Evolutionary conservation across 1,140 invertebrate species (phyloP), one percentile per base, ranked within the genome.

Genomic region (Camponotus vicinus): DNA sequence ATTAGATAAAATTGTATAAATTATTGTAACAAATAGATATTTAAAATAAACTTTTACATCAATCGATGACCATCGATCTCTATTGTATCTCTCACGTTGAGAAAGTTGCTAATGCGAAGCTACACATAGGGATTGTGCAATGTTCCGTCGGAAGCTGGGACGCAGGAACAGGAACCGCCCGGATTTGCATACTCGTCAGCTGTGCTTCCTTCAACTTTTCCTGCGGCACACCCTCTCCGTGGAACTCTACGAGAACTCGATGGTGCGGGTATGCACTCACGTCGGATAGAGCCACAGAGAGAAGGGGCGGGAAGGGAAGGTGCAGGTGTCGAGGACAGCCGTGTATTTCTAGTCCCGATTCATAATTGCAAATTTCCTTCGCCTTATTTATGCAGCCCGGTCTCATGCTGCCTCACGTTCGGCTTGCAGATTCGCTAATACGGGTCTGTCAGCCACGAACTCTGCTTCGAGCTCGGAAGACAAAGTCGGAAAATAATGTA

Each of bases 171-270:
- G 69, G 67, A 88, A 89, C 91, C 88, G 82, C 91, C 87, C 86
- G 93, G 92, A 95, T 95, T 95, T 95, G 94, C 95, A 95, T 95
- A 95, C 93, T 95, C 94, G 94, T 95, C 95, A 95, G 94, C 94
- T 95, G 94, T 94, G 94, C 93, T 95, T 95, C 94, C 94, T 95
- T 95, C 94, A 95, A 95, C 94, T 95, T 95, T 95, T 95, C 94
- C 94, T 91, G 92, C 91, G 93, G 93, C 94, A 94, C 92, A 90
- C 90, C 88, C 91, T 91, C 66, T 90, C 66, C 61, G 77, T 76
- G 73, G 89, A 90, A 90, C 86, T 88, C 89, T 75, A 77, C 78
- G 83, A 63, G 84, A 91, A 89, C 89, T 90, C 84, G 66, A 27
- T 59, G 87, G 78, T 85, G 80, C 86, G 89, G 79, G 87, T 80